Conservation (phyloP, 2,113 vertebrate genomes). For the Lasiurus cinereus region DNA sequence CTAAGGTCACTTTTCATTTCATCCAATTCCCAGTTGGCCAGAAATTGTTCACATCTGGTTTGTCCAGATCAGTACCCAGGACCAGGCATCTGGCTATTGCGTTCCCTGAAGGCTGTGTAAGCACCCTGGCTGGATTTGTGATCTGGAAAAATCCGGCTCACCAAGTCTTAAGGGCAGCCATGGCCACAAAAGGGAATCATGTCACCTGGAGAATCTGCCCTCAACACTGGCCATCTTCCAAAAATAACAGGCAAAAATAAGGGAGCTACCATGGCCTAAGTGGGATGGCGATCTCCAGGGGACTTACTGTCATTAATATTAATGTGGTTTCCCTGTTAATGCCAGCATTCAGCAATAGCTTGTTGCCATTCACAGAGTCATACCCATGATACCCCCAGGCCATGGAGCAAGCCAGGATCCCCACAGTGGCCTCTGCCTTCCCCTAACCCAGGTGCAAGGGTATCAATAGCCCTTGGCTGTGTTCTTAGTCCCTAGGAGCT, state of each 20-base stretch:
- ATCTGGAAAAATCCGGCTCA: neutral
- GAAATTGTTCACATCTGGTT: slow-evolving; percentile 26
- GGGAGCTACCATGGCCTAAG: neutral
- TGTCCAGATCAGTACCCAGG: neutral
- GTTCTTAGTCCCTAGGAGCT: neutral
- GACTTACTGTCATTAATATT: slow-evolving; percentile 41
- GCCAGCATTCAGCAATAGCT: slow-evolving; percentile 40
- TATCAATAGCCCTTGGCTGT: neutral
- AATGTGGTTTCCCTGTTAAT: neutral
- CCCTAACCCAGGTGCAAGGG: neutral
- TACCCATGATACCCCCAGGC: neutral
- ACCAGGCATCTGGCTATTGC: neutral
- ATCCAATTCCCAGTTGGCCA: neutral
- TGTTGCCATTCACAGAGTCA: neutral
- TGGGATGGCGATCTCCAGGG: neutral
- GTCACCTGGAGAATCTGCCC: neutral
- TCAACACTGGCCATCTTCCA: neutral
- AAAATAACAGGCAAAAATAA: slow-evolving; percentile 10
- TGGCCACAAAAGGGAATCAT: neutral
- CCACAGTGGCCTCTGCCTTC: neutral
- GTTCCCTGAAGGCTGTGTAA: neutral
- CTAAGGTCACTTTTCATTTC: neutral
- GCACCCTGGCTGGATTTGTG: slow-evolving; percentile 5
- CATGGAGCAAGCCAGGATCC: neutral
- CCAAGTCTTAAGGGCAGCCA: slow-evolving; percentile 5